Base-by-base conservation (phyloP, 1,140 invertebrate species). In the Caenorhabditis tropicalis region DNA sequence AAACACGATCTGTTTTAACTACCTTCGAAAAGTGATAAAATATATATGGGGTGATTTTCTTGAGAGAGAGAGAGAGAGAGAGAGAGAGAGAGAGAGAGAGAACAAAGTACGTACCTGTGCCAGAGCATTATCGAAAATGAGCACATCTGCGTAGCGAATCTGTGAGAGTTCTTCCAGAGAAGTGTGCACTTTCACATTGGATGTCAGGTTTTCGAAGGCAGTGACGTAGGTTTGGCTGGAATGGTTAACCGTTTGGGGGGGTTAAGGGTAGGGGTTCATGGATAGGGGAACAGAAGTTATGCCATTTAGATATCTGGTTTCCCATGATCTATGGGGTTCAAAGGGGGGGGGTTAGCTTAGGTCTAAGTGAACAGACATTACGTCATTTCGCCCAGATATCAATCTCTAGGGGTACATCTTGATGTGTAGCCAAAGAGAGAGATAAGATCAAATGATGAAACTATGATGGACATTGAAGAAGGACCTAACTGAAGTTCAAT, bases 51-150 rank as follows among this genome's bases (percentile, higher is more conserved):
- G 65, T 74, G 65, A 74, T 74, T 43, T 65, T 5, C 2, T 51
- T 33, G 29, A 46, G 24, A n/a, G 10, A 74, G 36, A 74, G 43
- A 31, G 31, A 43, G n/a, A 74, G n/a, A 31, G 9, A 70, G 39
- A 27, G 21, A 70, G n/a, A 16, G n/a, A 27, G 29, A 51, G 49
- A 51, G 21, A n/a, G 16, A 33, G 36, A 74, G 65, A 24, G 65
- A 74, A 43, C 33, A 65, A 65, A 65, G 58, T 65, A 65, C 58
- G 16, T 27, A 74, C 65, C 65, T 74, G 36, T 10, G 65, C 43
- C 21, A 74, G 65, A 74, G 65, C 65, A 74, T 74, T 74, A n/a
- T 74, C 43, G 65, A 39, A 74, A 24, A 74, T 24, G 36, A 74
- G 36, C 0, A 74, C 65, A 74, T 74, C 65, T 24, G 65, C n/a